A percentile compares a stretch with the other conserved stretches of the same genome.
Evolutionary conservation across 2,113 vertebrate species (phyloP).

Genomic region (Ailurus styani): DNA sequence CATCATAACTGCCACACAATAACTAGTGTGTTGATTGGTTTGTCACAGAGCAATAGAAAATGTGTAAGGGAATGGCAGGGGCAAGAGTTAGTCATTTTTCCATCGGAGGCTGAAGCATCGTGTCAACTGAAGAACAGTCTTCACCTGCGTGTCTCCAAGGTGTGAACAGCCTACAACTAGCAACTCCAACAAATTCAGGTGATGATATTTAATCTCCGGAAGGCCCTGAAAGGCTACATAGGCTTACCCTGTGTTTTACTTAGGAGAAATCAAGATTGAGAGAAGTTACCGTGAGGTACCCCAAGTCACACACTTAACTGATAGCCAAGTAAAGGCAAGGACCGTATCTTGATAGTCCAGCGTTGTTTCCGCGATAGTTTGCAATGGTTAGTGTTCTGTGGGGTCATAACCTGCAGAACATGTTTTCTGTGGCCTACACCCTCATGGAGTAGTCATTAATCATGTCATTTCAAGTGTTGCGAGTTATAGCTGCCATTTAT

Average conservation of each 20-base stretch:
- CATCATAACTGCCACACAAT: too few relatives aligned
- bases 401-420: background rate
- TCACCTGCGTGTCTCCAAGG: background rate
- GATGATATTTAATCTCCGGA: background rate
- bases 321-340: background rate
- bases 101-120: too few relatives aligned
- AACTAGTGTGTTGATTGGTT: background rate
- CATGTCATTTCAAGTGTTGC: background rate
- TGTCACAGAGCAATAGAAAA: background rate
- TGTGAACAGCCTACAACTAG: fast-evolving
- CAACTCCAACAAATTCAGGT: too few relatives aligned
- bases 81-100: background rate
- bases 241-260: background rate
- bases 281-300: background rate
- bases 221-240: background rate
- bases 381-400: background rate
- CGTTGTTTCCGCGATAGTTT: background rate
- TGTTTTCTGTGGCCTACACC: background rate
- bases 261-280: background rate
- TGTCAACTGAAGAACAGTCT: background rate
- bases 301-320: background rate
- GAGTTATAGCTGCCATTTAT: background rate
- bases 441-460: background rate
- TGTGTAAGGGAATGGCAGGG: background rate
- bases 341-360: background rate